Evolutionary conservation across 2,113 vertebrate genomes (phyloP), one percentile per base, ranked within the genome.

Genomic region (Falcunculus frontatus): DNA sequence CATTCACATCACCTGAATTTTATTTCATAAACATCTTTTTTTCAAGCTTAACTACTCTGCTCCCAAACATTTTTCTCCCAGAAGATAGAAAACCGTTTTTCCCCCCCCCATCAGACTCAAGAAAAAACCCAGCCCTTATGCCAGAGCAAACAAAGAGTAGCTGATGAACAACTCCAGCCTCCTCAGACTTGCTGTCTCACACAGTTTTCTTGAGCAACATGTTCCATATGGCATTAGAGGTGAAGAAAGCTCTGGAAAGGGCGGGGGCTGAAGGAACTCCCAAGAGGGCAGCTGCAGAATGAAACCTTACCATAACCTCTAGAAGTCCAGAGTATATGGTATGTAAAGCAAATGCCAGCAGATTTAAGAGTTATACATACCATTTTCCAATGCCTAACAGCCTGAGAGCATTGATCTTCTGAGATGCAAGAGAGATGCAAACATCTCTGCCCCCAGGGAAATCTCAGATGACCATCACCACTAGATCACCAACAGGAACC

Each of bases 321-420:
- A 63, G 59, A 85, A 81, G 84, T 64, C 21, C 3, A 6, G 46
- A 82, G 82, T 64, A 93, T 5, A 65, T 16, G 27, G 57, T 83
- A 92, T 74, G 73, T 47, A 74, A 96, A 95, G 76, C 46, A 90
- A 82, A 95, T 90, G 81, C 82, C 93, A 88, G 22, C 81, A 76
- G 52, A 90, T 92, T 84, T 72, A 85, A 80, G 56, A 94, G 67
- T 49, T 89, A 82, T 89, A 74, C 41, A 69, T 1, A 90, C 80
- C 70, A 92, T 67, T 94, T 95, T 82, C 65, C 90, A 84, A 56
- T 63, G 62, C 68, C 82, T 91, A 95, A 68, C 50, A 94, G 84
- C 70, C 81, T 93, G 37, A 84, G n/a, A 87, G 30, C 13, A 1
- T 91, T 46, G 46, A 22, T 90, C 70, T 92, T 84, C 27, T 35